Conservation (phyloP, 2,113 vertebrate genomes). For the Dascyllus trimaculatus region DNA sequence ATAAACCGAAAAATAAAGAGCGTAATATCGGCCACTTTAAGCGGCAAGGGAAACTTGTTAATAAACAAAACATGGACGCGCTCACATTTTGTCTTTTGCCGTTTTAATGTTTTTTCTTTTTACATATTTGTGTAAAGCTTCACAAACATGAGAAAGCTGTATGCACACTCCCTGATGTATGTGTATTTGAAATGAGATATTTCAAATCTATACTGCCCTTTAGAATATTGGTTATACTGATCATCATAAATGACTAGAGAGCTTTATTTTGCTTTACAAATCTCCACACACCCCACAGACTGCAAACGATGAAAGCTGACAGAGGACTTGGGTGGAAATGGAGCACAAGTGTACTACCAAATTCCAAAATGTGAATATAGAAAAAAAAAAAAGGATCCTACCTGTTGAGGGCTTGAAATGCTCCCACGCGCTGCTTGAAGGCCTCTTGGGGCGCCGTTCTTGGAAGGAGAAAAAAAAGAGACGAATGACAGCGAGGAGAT, state of each 20-base stretch:
- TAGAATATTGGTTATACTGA: background rate
- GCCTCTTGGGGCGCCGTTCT: slow-evolving; percentile 83
- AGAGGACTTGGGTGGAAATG: background rate
- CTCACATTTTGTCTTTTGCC: background rate
- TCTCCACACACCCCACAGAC: background rate
- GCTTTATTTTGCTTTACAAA: background rate
- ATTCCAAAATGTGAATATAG: background rate
- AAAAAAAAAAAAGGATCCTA: slow-evolving; percentile 44
- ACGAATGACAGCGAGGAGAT: slow-evolving; percentile 24
- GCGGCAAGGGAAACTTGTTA: background rate
- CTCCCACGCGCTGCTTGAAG: slow-evolving; percentile 83
- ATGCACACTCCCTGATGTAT: background rate
- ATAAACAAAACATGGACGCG: background rate
- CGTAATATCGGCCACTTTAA: no score
- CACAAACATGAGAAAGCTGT: background rate
- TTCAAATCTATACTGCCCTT: background rate
- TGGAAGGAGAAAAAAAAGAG: slow-evolving; percentile 27
- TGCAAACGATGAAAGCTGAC: background rate
- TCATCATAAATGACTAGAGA: no score
- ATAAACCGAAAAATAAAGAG: background rate
- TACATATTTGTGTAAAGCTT: background rate
- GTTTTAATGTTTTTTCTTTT: background rate
- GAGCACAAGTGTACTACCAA: background rate
- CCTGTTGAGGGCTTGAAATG: slow-evolving; percentile 86
- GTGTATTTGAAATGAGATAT: background rate